Base-by-base conservation (phyloP, 2,797 vertebrate species). In the Chaetodon trifasciatus region DNA sequence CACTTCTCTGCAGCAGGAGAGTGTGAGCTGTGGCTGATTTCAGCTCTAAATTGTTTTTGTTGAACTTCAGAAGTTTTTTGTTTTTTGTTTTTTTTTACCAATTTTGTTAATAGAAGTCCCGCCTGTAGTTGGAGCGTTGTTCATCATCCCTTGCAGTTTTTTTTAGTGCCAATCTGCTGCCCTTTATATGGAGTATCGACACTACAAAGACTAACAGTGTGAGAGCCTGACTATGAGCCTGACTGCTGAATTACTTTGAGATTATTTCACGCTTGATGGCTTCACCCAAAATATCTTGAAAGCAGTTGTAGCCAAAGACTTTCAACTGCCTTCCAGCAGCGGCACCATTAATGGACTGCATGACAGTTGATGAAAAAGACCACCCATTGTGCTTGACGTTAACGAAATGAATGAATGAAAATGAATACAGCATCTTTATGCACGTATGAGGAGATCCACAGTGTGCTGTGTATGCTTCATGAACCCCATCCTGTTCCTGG, bases 221-320 rank as follows among this genome's bases (percentile, higher is more conserved):
- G n/a, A 37, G 21, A 72, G 23, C 39, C 37, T 35, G 40, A 56
- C 37, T 24, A 6, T 10, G 42, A 28, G 23, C 17, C 21, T 52
- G 47, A 53, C 35, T 46, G 44, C 52, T 56, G 32, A 68, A 76
- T 68, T 53, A 61, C 69, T 78, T n/a, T 67, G 13, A 62, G 35
- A 76, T 60, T 68, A 53, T 78, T 82, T 78, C 53, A 57, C 32
- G 47, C 50, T 61, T 64, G 70, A 65, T 19, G 1, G 6, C 50
- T 52, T 57, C 67, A 32, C 53, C 21, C 3, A 12, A 73, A 84
- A 70, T 62, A 47, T 81, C 55, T 50, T 24, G 12, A 78, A 32
- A 66, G 69, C 16, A 21, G 42, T 55, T 42, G 28, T 32, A 21
- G 62, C 21, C 32, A 35, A 15, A 44, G 61, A 63, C 66, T 81